Evolutionary conservation across 1,140 invertebrate species (phyloP), one percentile per base, ranked within the genome.

Genomic region (Drosophila pruinosa): DNA sequence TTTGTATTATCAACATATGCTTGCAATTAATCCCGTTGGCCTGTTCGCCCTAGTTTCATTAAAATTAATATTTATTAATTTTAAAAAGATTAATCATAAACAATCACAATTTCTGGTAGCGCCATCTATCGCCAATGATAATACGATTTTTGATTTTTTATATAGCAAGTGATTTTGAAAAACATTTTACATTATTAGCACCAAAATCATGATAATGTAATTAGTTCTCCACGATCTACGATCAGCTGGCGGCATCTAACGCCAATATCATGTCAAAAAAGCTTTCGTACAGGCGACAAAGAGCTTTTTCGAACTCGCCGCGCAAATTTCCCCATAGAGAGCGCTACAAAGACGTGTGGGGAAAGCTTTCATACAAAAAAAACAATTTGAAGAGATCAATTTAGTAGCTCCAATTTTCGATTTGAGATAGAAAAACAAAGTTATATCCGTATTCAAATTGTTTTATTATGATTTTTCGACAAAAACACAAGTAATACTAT

Each of bases 401-500:
- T 8, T 0, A 17, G 5, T 8, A 21, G 17, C n/a, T 43, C 0
- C 1, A n/a, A 47, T 3, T 14, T 47, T 53, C 6, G 15, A 8
- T 28, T 52, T n/a, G 8, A n/a, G 6, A 14, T 0, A 31, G 7
- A 1, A 2, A 56, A 56, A 31, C 24, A 17, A 31, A 5, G 0
- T 17, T 22, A 1, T 0, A 8, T 10, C 79, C 69, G 78, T 74
- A 86, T 86, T 62, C 10, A 64, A 47, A 67, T 47, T 64, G 28
- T 54, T 86, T 86, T 86, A 85, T 86, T 86, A 38, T 67, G 56
- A 76, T 69, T 85, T 47, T 70, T 77, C 65, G 81, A 86, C 82
- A 88, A 78, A 86, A 88, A 88, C 82, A 88, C 78, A 89, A 89
- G 78, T 88, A 88, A 88, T 88, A 88, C 82, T 88, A 78, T 88